Evolutionary conservation across 1,140 invertebrate species (phyloP).

Genomic region (Pantala flavescens): DNA sequence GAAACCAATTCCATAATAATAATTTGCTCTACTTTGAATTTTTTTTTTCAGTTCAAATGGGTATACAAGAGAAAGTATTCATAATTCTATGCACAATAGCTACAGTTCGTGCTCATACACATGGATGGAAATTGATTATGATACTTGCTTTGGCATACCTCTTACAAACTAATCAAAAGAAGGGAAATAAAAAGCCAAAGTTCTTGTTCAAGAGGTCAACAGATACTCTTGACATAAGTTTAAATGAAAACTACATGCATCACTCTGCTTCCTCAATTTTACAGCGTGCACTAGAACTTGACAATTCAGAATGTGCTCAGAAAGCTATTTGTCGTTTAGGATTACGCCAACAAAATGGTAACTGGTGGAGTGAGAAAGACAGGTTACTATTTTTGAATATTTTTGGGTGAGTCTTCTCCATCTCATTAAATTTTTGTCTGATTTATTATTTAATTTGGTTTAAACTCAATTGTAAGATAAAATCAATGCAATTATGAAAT

Average conservation of each 20-base stretch:
- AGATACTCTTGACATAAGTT: neutral
- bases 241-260: neutral
- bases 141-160: neutral
- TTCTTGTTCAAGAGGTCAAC: neutral
- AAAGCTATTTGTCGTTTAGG: neutral
- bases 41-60: neutral
- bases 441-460: too few species aligned
- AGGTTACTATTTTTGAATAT: neutral
- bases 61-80: neutral
- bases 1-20: too few species aligned
- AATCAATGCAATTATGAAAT: too few species aligned
- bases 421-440: too few species aligned
- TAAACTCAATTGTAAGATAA: too few species aligned
- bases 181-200: neutral
- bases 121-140: neutral
- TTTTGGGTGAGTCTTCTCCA: neutral
- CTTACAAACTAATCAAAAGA: neutral
- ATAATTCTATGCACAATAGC: neutral
- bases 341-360: neutral
- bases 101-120: neutral
- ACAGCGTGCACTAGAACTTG: neutral
- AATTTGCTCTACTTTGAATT: too few species aligned
- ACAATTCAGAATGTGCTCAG: neutral
- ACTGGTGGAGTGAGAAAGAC: neutral
- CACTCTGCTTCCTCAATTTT: neutral